A percentile compares a stretch with the other conserved stretches of the same genome.
Conservation (phyloP, 2,888 invertebrate species). For the Parelbella ahira region DNA sequence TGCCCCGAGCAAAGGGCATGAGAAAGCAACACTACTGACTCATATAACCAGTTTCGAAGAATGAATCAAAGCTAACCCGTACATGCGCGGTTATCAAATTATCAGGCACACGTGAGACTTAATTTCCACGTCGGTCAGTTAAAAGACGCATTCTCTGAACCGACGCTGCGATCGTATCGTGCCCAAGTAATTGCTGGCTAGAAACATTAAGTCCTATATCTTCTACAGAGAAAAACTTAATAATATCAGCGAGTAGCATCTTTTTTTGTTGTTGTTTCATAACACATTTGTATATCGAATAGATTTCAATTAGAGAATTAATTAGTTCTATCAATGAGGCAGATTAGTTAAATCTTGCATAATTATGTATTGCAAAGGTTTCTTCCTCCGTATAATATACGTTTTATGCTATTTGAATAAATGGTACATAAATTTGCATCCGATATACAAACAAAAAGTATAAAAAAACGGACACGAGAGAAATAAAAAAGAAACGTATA, state of each 20-base stretch:
- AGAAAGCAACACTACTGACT: constrained; percentile 53
- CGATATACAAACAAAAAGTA: no score
- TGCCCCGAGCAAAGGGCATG: constrained; percentile 49
- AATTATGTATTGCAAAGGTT: constrained; percentile 6
- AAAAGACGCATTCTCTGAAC: constrained; percentile 74
- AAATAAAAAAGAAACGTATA: no score
- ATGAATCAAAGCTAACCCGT: constrained; percentile 74
- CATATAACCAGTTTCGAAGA: constrained; percentile 56
- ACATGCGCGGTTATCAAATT: constrained; percentile 73
- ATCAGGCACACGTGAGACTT: constrained; percentile 75
- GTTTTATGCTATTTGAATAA: no score
- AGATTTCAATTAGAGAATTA: constrained; percentile 8
- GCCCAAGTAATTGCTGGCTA: constrained; percentile 64
- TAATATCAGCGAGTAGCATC: constrained; percentile 1
- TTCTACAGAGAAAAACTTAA: constrained; percentile 31
- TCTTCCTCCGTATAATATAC: no score
- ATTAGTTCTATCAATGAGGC: constrained; percentile 3
- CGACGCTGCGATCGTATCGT: constrained; percentile 60
- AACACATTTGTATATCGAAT: not conserved
- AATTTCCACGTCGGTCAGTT: constrained; percentile 72
- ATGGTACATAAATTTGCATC: no score
- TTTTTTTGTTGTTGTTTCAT: not conserved
- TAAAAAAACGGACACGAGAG: no score
- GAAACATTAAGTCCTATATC: constrained; percentile 54
- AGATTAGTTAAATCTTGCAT: constrained; percentile 1